phyloP scores from a whole-genome alignment of 23 tunicate species.

The Trididemnum nubilum region DNA sequence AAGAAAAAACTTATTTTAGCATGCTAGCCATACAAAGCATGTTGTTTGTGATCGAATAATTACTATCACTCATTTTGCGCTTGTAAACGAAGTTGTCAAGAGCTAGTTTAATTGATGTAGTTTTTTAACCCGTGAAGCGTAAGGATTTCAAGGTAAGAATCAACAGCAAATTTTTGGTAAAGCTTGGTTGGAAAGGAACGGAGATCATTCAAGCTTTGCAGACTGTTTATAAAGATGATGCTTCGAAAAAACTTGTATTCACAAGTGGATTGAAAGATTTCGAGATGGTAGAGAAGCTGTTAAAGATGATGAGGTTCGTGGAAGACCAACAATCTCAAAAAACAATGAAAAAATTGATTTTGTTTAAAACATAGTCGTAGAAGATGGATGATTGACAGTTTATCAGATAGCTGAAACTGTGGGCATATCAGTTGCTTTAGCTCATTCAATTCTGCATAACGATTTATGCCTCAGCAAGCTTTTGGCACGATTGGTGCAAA shows the following conservation, averaged over 20 bases:
- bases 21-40: too few species aligned
- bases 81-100: too few species aligned
- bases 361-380: background rate
- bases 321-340: constrained; percentile 29
- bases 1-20: too few species aligned
- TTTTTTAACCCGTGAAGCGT: too few species aligned
- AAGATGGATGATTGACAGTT: constrained; percentile 18
- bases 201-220: constrained; percentile 13
- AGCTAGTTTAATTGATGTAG: too few species aligned
- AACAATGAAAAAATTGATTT: background rate
- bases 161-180: constrained; percentile 1
- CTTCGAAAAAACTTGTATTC: constrained; percentile 6
- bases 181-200: constrained; percentile 6
- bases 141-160: too few species aligned
- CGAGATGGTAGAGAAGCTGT: constrained; percentile 26
- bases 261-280: constrained; percentile 17
- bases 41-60: too few species aligned
- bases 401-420: background rate
- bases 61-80: too few species aligned
- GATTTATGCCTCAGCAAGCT: constrained; percentile 6
- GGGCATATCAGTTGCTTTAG: constrained; percentile 16
- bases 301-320: constrained; percentile 1
- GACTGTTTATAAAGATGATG: background rate
- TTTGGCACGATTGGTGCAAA: constrained; percentile 10
- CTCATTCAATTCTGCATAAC: constrained; percentile 21